Evolutionary conservation across 2,113 vertebrate genomes (phyloP).

Genomic region (Oreotrochilus melanogaster): DNA sequence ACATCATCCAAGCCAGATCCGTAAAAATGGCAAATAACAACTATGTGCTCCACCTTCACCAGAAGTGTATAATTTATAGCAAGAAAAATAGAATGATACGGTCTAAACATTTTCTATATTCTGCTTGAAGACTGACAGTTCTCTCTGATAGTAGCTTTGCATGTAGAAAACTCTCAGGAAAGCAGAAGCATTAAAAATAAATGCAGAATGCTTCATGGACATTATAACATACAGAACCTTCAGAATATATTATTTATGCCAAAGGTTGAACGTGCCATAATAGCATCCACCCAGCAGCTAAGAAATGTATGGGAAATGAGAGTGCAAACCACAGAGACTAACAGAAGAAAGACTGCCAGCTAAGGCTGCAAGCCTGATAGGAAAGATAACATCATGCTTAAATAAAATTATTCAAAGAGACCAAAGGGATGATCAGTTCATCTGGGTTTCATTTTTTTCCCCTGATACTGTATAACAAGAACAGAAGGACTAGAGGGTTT

Average conservation of each 20-base stretch:
- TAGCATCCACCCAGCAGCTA: constrained; percentile 39
- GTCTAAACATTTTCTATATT: constrained; percentile 30
- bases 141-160: constrained; percentile 25
- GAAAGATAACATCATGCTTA: not conserved
- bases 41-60: not conserved
- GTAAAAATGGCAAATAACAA: constrained; percentile 28
- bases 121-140: constrained; percentile 4
- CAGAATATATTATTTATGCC: constrained; percentile 62
- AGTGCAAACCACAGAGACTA: constrained; percentile 3
- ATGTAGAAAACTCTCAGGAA: constrained; percentile 46
- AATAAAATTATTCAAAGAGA: not conserved
- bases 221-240: constrained; percentile 48
- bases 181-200: constrained; percentile 65
- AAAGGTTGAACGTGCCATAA: constrained; percentile 25
- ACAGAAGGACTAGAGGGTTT: not conserved
- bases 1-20: not conserved
- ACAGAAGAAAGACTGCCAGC: not conserved
- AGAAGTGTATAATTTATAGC: not conserved
- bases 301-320: constrained; percentile 22
- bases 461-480: not conserved
- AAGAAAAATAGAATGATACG: constrained; percentile 16
- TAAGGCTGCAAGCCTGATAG: not conserved
- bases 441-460: not conserved
- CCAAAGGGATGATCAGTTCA: not conserved
- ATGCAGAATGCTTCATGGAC: constrained; percentile 9